A percentile compares a stretch with the other conserved stretches of the same genome.
phyloP scores from a whole-genome alignment of 2,797 vertebrate genomes.

The Acanthiza pusilla region DNA sequence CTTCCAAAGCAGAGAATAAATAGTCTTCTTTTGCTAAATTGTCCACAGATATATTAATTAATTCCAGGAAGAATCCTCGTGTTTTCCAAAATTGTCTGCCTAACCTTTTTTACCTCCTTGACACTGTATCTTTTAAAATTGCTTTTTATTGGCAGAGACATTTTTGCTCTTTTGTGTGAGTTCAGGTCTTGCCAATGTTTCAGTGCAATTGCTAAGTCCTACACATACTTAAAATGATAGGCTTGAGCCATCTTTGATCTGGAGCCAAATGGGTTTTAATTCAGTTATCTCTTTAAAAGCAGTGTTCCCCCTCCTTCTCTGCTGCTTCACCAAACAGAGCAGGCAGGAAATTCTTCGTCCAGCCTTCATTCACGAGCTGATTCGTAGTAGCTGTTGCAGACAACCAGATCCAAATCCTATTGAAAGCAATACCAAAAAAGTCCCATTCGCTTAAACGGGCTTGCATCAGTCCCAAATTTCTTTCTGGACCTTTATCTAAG shows the following conservation, averaged over 20 bases:
- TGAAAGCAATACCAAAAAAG: neutral
- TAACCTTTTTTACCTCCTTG: neutral
- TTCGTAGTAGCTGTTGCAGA: neutral
- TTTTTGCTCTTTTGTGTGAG: neutral
- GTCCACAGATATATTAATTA: neutral
- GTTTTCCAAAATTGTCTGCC: neutral
- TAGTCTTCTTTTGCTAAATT: neutral
- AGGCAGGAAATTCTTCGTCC: conserved; percentile 50
- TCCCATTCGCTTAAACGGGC: neutral
- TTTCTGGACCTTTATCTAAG: neutral
- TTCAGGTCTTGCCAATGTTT: conserved; percentile 27
- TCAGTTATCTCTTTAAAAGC: conserved; percentile 46
- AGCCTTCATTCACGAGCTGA: conserved; percentile 14
- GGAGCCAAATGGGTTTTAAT: conserved; percentile 58
- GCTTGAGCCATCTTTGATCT: conserved; percentile 49
- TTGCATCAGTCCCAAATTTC: neutral
- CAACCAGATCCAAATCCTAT: neutral
- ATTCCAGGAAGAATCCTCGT: neutral
- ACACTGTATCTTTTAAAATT: neutral
- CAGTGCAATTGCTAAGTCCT: neutral
- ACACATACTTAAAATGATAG: conserved; percentile 1
- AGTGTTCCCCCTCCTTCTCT: neutral
- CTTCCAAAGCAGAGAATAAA: neutral
- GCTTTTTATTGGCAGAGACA: neutral
- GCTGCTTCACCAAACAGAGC: conserved; percentile 5